A percentile compares a stretch with the other conserved stretches of the same genome.
Conservation (phyloP, 2,797 vertebrate genomes). For the Ctenosaura bakeri region DNA sequence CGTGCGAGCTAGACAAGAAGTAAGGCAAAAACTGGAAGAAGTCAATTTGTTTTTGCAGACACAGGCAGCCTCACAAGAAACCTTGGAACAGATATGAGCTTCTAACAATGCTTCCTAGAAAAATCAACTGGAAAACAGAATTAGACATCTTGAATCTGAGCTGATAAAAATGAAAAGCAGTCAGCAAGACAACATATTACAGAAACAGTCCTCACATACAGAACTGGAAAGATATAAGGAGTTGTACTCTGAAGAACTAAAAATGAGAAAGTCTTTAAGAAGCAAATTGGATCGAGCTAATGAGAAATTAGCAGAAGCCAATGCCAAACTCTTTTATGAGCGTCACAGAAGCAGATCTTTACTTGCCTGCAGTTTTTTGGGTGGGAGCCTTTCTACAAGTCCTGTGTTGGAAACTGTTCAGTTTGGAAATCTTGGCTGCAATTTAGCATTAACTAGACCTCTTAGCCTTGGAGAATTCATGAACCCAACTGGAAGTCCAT, state of each 20-base stretch:
- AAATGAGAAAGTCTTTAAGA: constrained; percentile 81
- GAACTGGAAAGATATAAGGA: constrained; percentile 87
- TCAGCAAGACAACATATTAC: constrained; percentile 80
- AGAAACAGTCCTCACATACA: constrained; percentile 81
- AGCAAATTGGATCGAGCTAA: constrained; percentile 88
- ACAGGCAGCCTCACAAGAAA: constrained; percentile 91
- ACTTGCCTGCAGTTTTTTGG: constrained; percentile 81
- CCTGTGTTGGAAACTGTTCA: constrained; percentile 80
- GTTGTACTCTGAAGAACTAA: constrained; percentile 87
- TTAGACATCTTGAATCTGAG: constrained; percentile 86
- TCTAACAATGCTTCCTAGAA: constrained; percentile 84
- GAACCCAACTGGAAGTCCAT: constrained; percentile 68
- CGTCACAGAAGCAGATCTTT: constrained; percentile 84
- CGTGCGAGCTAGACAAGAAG: constrained; percentile 86
- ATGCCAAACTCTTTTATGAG: constrained; percentile 84
- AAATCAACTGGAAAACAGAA: constrained; percentile 87
- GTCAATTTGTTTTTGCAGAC: constrained; percentile 92
- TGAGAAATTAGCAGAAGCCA: constrained; percentile 86
- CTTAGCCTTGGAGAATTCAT: constrained; percentile 79
- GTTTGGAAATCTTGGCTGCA: constrained; percentile 77
- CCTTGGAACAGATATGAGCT: constrained; percentile 88
- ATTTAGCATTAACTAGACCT: constrained; percentile 78
- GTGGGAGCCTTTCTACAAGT: constrained; percentile 75
- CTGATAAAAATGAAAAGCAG: constrained; percentile 80
- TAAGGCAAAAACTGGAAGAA: constrained; percentile 90